A percentile compares a stretch with the other conserved stretches of the same genome.
These are phyloP conservation scores for Tolypeutes matacus DNA, from an alignment of 2,797 vertebrate genomes.

Conservation along the genomic window DNA sequence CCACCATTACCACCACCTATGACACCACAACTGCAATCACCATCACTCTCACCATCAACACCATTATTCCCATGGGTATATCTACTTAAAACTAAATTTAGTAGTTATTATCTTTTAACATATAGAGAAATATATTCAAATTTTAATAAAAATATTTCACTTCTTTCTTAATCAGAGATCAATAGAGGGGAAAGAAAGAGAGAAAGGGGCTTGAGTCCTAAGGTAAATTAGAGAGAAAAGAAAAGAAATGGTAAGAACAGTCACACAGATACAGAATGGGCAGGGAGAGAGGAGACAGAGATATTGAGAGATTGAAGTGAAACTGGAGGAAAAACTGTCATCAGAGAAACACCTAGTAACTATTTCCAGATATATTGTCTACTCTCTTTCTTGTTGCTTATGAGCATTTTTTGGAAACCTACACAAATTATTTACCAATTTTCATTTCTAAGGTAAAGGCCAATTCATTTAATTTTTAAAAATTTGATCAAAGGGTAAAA, in stretches of 20 bases:
- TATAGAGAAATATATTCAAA: not conserved
- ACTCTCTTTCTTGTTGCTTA: no score
- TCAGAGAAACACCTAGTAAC: no score
- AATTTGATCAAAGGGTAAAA: no score
- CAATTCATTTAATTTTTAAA: no score
- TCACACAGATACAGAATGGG: not conserved
- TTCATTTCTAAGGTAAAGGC: no score
- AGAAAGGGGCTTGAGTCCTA: not conserved
- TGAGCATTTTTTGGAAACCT: no score
- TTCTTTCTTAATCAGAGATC: not conserved
- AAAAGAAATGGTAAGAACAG: not conserved
- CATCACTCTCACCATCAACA: not conserved
- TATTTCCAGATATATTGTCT: no score
- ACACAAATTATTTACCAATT: no score
- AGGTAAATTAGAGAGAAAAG: not conserved
- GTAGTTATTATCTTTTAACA: not conserved
- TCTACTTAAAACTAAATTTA: not conserved
- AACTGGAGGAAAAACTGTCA: no score
- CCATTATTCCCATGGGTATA: not conserved
- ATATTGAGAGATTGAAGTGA: no score
- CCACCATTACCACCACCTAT: no score
- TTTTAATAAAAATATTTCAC: not conserved
- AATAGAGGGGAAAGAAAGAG: not conserved
- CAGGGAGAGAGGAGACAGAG: not conserved
- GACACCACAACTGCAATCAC: no score